These are phyloP conservation scores for Harpagoxenus sublaevis DNA, from an alignment of 2,888 invertebrate species.

Conservation along the genomic window DNA sequence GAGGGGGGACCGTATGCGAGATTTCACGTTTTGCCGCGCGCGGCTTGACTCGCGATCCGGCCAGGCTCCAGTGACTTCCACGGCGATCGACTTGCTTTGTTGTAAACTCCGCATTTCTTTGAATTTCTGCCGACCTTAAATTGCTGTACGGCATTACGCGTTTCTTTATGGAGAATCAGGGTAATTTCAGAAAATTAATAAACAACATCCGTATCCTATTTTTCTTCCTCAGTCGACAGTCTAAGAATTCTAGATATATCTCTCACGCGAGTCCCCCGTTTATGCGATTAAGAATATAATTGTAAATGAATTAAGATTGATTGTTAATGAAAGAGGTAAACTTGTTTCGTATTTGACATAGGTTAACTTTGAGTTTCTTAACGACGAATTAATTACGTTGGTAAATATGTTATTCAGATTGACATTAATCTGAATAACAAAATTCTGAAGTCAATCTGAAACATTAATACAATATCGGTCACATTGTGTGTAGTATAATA, in stretches of 20 bases:
- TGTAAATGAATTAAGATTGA: not conserved
- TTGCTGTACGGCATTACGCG: not conserved
- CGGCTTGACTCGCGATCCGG: conserved; percentile 34
- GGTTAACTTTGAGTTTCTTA: not conserved
- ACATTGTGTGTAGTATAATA: not conserved
- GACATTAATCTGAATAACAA: not conserved
- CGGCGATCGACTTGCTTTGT: conserved; percentile 11
- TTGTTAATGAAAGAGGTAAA: not conserved
- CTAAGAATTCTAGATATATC: not conserved
- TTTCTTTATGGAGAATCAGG: not conserved
- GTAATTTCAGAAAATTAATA: not conserved
- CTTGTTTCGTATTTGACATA: not conserved
- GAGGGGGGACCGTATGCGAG: not conserved
- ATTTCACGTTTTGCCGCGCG: conserved; percentile 35
- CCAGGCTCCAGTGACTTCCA: conserved; percentile 22
- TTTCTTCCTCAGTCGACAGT: not conserved
- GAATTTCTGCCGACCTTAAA: not conserved
- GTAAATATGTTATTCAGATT: not conserved
- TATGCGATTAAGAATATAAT: not conserved
- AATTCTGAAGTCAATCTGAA: not conserved
- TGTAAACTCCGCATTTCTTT: not conserved
- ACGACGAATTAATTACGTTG: not conserved
- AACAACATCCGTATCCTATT: not conserved
- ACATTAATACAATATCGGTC: not conserved
- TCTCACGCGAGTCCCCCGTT: not conserved